Base-by-base conservation (phyloP, 2,888 invertebrate species). In the Sinodicranocentrus sp. region DNA sequence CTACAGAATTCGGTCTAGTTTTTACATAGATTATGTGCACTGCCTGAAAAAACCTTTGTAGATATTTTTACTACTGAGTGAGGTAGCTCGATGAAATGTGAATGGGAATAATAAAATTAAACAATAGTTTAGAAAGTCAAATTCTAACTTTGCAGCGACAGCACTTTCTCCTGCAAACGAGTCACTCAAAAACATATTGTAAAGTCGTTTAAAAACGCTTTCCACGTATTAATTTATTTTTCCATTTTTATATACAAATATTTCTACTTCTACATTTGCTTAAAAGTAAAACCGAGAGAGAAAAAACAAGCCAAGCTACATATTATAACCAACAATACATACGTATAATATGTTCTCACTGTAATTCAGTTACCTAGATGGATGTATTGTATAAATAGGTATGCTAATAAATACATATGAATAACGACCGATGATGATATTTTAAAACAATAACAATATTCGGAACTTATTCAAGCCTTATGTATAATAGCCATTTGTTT, bases 391-490 rank as follows among this genome's bases (percentile, higher is more conserved):
- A 48, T 57, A 57, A 15, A 57, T 57, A 57, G 17, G 17, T 21
- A 57, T 23, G 57, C 57, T 57, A 21, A 21, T 57, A 21, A 21
- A 57, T 21, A 48, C 17, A 48, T 48, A 17, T 10, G 6, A 23
- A 15, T 57, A 57, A 57, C 57, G 57, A 57, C 21, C 57, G 19
- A 48, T 48, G 15, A 48, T 48, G 5, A 48, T 48, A 17, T 48
- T 48, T n/a, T 48, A n/a, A 48, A n/a, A 48, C 48, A 48, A 48
- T n/a, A n/a, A n/a, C 15, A 17, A n/a, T n/a, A 5, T 15, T 39
- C 13, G 13, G 13, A 8, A 39, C 6, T 39, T 13, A 39, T 13
- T 13, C 13, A 8, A 48, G 15, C 2, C 8, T 17, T 48, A 48
- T 17, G 17, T 39, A 17, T 48, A n/a, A 48, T 17, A 48, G 15